Conservation (phyloP, 1,140 invertebrate species). For the Hylyphantes graminicola region DNA sequence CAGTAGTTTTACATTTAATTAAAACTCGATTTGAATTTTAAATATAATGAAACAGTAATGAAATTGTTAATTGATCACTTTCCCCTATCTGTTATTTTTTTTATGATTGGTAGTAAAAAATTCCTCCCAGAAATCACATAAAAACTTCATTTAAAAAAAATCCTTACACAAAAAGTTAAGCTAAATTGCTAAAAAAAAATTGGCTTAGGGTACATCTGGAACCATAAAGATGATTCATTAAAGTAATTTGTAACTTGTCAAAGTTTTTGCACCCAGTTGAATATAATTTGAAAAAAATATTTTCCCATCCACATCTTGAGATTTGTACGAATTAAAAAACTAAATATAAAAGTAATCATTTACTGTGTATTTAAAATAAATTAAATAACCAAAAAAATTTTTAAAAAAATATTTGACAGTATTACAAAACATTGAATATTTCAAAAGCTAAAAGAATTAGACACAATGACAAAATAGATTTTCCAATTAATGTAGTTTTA, state of each 20-base stretch:
- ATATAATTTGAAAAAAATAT: no score
- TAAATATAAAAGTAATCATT: neutral
- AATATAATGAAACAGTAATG: neutral
- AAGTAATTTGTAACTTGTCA: no score
- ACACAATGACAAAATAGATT: no score
- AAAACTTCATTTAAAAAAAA: no score
- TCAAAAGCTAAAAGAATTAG: no score
- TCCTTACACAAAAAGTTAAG: no score
- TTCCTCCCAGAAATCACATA: neutral
- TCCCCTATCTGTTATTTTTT: neutral
- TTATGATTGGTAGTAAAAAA: neutral
- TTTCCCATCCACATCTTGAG: no score
- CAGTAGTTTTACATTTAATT: slow-evolving; percentile 23
- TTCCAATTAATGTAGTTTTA: no score
- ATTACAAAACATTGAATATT: neutral
- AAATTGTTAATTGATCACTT: no score
- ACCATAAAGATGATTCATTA: no score
- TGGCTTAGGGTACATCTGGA: neutral
- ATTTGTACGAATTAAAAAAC: neutral
- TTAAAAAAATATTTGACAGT: neutral
- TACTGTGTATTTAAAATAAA: neutral
- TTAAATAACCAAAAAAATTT: neutral
- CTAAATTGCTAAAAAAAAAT: no score
- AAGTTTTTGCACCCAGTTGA: no score
- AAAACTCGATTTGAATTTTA: slow-evolving; percentile 18